Evolutionary conservation across 2,888 invertebrate species (phyloP).

Genomic region (Meandrusa payeni): DNA sequence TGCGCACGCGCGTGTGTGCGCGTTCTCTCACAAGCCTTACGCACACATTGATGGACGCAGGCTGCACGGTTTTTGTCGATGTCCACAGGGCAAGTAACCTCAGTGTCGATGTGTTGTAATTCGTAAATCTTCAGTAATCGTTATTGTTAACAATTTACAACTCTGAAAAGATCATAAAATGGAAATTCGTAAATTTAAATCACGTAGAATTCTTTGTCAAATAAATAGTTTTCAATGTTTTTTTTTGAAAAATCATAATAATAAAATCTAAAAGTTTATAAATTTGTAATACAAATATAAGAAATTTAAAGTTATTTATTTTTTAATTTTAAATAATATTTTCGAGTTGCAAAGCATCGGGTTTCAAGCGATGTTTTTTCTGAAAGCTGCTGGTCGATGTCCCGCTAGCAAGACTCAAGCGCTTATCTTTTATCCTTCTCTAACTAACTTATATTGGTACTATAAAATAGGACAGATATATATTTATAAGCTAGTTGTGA

Average conservation of each 20-base stretch:
- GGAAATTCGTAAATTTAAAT: too few species aligned
- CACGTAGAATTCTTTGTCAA: too few species aligned
- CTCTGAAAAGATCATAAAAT: too few species aligned
- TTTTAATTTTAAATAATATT: constrained; percentile 26
- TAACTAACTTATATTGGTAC: constrained; percentile 37
- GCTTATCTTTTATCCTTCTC: constrained; percentile 51
- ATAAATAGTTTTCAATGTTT: too few species aligned
- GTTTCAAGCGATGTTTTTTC: constrained; percentile 63
- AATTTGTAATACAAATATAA: too few species aligned
- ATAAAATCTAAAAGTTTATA: too few species aligned
- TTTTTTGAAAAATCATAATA: too few species aligned
- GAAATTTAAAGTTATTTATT: constrained; percentile 1
- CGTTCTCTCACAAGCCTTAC: constrained; percentile 33
- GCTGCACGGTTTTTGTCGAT: constrained; percentile 80
- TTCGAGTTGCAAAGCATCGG: constrained; percentile 53
- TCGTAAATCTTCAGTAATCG: constrained; percentile 30
- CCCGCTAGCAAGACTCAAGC: constrained; percentile 73
- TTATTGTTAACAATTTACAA: background rate
- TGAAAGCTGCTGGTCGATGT: constrained; percentile 80
- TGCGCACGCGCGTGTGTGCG: constrained; percentile 55
- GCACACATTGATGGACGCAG: constrained; percentile 46
- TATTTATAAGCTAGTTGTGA: constrained; percentile 39
- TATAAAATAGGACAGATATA: constrained; percentile 49
- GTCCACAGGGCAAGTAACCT: constrained; percentile 78
- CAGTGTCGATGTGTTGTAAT: constrained; percentile 50